Conservation (phyloP, 2,888 invertebrate species). For the Iphiclides podalirius region DNA sequence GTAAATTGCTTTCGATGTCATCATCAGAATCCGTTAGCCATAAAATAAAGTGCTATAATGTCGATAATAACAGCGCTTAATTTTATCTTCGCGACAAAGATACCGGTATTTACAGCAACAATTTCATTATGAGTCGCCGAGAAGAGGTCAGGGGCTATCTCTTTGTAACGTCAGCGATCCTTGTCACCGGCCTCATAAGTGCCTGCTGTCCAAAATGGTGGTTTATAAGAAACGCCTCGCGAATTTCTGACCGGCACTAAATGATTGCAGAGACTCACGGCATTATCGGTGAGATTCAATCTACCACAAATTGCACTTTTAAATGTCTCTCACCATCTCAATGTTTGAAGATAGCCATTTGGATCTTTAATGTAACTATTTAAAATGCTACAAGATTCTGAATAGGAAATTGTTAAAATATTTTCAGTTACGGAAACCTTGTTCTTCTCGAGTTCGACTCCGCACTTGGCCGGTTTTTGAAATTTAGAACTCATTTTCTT, state of each 20-base stretch:
- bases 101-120: slow-evolving; percentile 30
- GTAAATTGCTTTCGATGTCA: too few species aligned
- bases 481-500: too few species aligned
- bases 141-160: slow-evolving; percentile 49
- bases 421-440: too few species aligned
- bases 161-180: slow-evolving; percentile 43
- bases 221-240: slow-evolving; percentile 24
- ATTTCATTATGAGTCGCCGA: slow-evolving; percentile 47
- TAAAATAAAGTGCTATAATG: slow-evolving; percentile 9
- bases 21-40: neutral
- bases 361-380: slow-evolving; percentile 35
- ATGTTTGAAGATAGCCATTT: slow-evolving; percentile 40
- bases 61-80: slow-evolving; percentile 14
- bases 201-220: slow-evolving; percentile 31
- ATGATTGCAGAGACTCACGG: slow-evolving; percentile 16
- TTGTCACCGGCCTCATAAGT: slow-evolving; percentile 52
- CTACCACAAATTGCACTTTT: slow-evolving; percentile 43
- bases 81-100: slow-evolving; percentile 14
- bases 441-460: too few species aligned
- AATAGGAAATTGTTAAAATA: too few species aligned
- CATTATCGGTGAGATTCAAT: slow-evolving; percentile 35
- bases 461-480: too few species aligned
- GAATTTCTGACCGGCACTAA: slow-evolving; percentile 19
- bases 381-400: slow-evolving; percentile 33
- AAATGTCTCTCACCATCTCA: slow-evolving; percentile 47